These are phyloP conservation scores for Hypotaenidia philippensis DNA, from an alignment of 2,797 vertebrate species.

Conservation along the genomic window DNA sequence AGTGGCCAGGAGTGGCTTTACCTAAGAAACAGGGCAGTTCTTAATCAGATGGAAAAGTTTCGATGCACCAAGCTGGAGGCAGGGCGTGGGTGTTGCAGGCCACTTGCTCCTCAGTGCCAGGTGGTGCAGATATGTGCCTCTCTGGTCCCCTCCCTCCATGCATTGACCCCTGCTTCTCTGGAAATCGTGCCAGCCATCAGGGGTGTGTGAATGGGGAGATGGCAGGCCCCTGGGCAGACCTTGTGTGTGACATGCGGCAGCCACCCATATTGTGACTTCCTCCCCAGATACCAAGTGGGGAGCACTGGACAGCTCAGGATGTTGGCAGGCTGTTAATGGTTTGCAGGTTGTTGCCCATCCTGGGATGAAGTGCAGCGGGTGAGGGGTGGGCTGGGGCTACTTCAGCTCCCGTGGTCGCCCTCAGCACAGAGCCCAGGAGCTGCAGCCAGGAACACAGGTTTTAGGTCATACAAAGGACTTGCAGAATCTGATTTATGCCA, in stretches of 20 bases:
- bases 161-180: background rate
- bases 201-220: background rate
- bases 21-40: background rate
- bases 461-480: background rate
- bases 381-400: background rate
- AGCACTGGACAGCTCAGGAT: background rate
- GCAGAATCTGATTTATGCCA: background rate
- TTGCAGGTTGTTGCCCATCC: background rate
- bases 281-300: background rate
- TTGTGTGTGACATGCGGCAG: background rate
- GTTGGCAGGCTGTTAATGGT: background rate
- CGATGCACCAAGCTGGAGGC: fast-evolving
- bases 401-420: background rate
- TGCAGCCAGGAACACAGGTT: background rate
- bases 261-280: background rate
- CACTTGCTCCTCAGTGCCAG: background rate
- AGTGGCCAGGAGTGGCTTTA: background rate
- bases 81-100: background rate
- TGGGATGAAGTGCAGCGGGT: background rate
- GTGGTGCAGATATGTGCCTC: background rate
- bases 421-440: background rate
- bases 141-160: fast-evolving
- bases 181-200: fast-evolving
- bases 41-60: background rate
- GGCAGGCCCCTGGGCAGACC: background rate